Conservation (phyloP, 2,113 vertebrate species). For the Gobius niger region DNA sequence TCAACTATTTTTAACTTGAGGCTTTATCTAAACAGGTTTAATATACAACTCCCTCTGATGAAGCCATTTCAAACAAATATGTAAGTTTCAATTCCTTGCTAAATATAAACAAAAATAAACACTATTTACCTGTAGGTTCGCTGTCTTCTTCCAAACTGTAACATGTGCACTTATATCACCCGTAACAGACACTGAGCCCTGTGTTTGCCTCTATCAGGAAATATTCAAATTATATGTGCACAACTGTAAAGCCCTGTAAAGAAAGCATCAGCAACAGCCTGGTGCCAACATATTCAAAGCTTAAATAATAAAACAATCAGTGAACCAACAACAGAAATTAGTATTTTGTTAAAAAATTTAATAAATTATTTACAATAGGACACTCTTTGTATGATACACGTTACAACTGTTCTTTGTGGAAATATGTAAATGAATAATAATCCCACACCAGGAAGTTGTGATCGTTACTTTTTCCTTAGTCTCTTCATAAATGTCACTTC, state of each 20-base stretch:
- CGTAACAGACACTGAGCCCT: not conserved
- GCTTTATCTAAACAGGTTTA: not conserved
- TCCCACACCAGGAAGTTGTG: not conserved
- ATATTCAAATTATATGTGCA: slow-evolving; percentile 61
- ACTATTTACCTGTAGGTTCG: slow-evolving; percentile 1
- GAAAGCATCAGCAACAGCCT: not conserved
- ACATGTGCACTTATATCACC: not conserved
- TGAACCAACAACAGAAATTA: not conserved
- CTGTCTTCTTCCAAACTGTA: not conserved
- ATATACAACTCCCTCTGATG: not conserved
- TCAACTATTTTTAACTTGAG: too few relatives aligned
- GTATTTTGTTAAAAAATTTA: not conserved
- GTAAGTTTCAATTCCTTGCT: not conserved
- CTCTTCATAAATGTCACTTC: slow-evolving; percentile 94
- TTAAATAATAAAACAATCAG: not conserved
- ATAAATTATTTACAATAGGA: not conserved
- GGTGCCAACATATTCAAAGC: not conserved
- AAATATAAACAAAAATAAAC: not conserved
- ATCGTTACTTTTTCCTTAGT: slow-evolving; percentile 80
- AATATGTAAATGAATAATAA: not conserved
- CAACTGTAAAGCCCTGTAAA: not conserved
- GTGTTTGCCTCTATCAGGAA: slow-evolving; percentile 18
- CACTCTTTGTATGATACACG: not conserved
- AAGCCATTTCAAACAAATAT: not conserved
- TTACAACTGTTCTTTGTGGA: not conserved